Conservation (phyloP, 2,888 invertebrate species). For the Melanophora roralis region DNA sequence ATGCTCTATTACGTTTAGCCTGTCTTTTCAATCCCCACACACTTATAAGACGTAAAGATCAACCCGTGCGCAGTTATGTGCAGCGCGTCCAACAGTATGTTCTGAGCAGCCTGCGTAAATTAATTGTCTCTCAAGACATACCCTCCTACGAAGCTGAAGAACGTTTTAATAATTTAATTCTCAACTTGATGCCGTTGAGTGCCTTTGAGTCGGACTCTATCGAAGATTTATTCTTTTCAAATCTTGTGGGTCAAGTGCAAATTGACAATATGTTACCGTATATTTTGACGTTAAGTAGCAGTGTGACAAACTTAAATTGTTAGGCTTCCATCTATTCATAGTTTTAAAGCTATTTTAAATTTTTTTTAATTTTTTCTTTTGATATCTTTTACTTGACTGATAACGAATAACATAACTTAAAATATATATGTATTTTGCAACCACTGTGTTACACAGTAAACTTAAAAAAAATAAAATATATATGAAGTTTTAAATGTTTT, state of each 20-base stretch:
- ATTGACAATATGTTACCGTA: conserved; percentile 97
- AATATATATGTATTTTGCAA: no score
- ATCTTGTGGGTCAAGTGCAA: conserved; percentile 93
- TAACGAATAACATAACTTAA: no score
- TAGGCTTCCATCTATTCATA: conserved; percentile 26
- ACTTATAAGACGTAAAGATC: conserved; percentile 70
- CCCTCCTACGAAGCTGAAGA: conserved; percentile 70
- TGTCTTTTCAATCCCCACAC: conserved; percentile 89
- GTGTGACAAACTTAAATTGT: conserved; percentile 58
- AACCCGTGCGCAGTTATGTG: conserved; percentile 68
- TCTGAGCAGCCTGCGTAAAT: conserved; percentile 68
- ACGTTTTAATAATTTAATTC: conserved; percentile 78
- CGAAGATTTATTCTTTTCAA: conserved; percentile 95
- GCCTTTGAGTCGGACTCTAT: conserved; percentile 86
- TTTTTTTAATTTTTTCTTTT: conserved; percentile 44
- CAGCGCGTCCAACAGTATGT: conserved; percentile 73
- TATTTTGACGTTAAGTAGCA: conserved; percentile 81
- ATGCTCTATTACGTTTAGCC: conserved; percentile 91
- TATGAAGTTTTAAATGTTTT: no score
- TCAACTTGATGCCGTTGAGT: conserved; percentile 84
- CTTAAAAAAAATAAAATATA: no score
- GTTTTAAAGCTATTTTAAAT: not conserved
- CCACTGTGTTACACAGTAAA: no score
- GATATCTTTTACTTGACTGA: conserved; percentile 58
- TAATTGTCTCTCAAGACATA: conserved; percentile 60